phyloP scores from a whole-genome alignment of 2,888 invertebrate species.

The Asteroscopus sphinx region DNA sequence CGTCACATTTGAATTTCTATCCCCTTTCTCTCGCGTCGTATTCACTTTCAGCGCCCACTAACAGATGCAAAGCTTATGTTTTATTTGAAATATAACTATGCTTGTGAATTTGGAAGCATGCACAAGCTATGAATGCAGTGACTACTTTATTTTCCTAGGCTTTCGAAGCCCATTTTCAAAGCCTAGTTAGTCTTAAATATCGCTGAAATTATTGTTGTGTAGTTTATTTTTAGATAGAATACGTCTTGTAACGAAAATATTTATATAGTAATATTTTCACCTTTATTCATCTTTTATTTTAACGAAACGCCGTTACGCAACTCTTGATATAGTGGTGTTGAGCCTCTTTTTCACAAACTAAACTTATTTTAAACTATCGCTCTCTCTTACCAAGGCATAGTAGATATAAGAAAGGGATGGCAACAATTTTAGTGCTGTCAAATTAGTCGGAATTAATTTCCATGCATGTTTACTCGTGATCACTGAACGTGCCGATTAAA shows the following conservation, averaged over 20 bases:
- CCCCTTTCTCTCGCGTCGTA: too few species aligned
- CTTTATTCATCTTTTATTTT: not conserved
- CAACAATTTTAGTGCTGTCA: too few species aligned
- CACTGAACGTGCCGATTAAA: too few species aligned
- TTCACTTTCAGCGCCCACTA: not conserved
- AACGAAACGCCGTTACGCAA: not conserved
- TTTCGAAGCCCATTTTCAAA: conserved; percentile 3
- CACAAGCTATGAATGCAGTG: conserved; percentile 13
- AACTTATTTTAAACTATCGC: too few species aligned
- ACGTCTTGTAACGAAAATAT: not conserved
- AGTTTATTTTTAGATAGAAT: not conserved
- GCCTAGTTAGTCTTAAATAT: conserved; percentile 18
- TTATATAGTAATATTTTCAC: too few species aligned
- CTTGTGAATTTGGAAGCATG: conserved; percentile 19
- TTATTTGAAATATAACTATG: conserved; percentile 12
- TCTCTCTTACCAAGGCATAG: too few species aligned
- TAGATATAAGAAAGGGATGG: too few species aligned
- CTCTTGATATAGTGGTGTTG: not conserved
- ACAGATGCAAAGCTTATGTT: not conserved
- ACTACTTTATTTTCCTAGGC: conserved; percentile 2
- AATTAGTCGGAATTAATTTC: too few species aligned
- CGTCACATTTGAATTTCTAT: too few species aligned
- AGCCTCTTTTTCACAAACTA: too few species aligned
- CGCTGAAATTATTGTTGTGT: conserved; percentile 5
- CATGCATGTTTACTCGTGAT: too few species aligned